These are phyloP conservation scores for Zaprionus vittiger DNA, from an alignment of 1,140 invertebrate species.

Conservation along the genomic window DNA sequence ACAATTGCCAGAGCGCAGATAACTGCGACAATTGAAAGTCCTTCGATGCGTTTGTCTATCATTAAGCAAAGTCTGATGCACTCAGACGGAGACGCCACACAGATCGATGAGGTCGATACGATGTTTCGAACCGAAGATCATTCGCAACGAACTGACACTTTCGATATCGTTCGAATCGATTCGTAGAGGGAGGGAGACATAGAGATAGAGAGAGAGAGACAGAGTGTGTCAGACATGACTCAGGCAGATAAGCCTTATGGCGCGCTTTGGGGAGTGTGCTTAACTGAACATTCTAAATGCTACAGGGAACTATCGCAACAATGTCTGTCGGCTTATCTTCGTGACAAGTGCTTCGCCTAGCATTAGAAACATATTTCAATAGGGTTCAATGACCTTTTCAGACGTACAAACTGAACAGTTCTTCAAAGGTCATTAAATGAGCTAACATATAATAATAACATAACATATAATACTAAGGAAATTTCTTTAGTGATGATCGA, in stretches of 20 bases:
- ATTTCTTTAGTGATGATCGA: neutral
- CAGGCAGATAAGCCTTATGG: constrained; percentile 19
- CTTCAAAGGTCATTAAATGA: neutral
- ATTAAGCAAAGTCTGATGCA: constrained; percentile 51
- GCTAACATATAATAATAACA: neutral
- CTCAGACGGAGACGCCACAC: constrained; percentile 27
- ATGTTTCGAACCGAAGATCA: neutral
- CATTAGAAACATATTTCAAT: constrained; percentile 37
- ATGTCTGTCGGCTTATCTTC: constrained; percentile 44
- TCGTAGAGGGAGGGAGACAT: no score
- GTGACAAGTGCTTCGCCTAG: constrained; percentile 39
- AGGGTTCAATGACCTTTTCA: constrained; percentile 51
- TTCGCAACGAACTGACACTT: neutral
- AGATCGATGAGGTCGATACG: constrained; percentile 20
- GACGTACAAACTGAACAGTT: constrained; percentile 6
- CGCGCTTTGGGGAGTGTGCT: constrained; percentile 15
- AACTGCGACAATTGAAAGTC: constrained; percentile 31
- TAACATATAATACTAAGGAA: neutral
- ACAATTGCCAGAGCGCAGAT: constrained; percentile 29
- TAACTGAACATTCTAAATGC: constrained; percentile 2
- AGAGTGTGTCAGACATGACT: constrained; percentile 1
- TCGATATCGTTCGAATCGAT: neutral
- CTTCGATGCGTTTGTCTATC: constrained; percentile 22
- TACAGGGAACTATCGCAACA: constrained; percentile 23
- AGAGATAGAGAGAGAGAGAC: neutral